Percentiles rank a stretch among this genome's conserved stretches.
Evolutionary conservation across 2,888 invertebrate species (phyloP).

Genomic region (Drosophila mercatorum): DNA sequence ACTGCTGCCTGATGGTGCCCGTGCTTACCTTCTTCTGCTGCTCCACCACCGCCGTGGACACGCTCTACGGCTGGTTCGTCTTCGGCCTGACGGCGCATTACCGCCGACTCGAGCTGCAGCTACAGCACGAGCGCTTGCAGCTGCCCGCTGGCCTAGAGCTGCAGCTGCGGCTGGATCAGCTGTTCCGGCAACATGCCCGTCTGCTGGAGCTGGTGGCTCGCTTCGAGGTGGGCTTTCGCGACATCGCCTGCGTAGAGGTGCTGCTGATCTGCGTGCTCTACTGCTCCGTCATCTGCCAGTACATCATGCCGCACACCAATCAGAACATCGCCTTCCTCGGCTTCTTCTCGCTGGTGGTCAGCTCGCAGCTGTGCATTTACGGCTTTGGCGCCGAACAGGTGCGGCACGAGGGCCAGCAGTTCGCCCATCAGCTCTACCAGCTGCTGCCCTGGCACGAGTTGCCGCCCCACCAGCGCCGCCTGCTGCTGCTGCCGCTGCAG

Average conservation of each 20-base stretch:
- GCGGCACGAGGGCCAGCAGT: constrained; percentile 41
- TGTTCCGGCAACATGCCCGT: constrained; percentile 40
- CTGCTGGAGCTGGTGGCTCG: constrained; percentile 37
- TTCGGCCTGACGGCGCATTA: constrained; percentile 53
- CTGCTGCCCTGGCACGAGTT: constrained; percentile 51
- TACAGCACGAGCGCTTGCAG: constrained; percentile 5
- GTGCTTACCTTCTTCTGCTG: constrained; percentile 60
- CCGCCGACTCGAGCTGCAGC: constrained; percentile 38
- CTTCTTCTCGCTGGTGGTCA: constrained; percentile 52
- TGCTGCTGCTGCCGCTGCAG: constrained; percentile 48
- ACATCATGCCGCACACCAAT: constrained; percentile 58
- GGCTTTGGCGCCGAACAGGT: constrained; percentile 58
- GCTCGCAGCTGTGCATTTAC: constrained; percentile 58
- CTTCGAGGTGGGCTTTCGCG: constrained; percentile 46
- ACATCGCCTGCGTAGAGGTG: constrained; percentile 56
- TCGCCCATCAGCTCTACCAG: constrained; percentile 41
- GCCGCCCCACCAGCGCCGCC: constrained; percentile 25
- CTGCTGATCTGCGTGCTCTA: constrained; percentile 55
- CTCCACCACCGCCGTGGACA: constrained; percentile 55
- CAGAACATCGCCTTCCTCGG: constrained; percentile 62
- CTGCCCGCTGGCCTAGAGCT: constrained; percentile 2
- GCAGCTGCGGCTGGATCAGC: constrained; percentile 12
- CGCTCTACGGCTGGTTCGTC: constrained; percentile 57
- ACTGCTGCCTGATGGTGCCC: constrained; percentile 53
- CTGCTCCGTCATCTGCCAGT: constrained; percentile 61